phyloP scores from a whole-genome alignment of 2,797 vertebrate genomes.

The Nothura maculosa region DNA sequence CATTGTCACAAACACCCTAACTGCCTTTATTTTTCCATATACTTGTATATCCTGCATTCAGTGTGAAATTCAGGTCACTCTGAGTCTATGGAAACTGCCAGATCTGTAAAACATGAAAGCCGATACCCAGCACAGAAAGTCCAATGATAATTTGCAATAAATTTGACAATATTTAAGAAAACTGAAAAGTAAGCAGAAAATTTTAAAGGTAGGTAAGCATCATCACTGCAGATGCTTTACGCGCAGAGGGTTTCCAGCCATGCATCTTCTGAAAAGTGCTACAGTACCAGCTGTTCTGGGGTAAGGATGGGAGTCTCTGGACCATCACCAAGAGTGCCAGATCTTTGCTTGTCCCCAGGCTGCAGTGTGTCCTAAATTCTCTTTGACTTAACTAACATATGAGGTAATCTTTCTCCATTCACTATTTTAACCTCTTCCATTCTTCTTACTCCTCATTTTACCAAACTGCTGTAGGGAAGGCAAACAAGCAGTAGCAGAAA shows the following conservation, averaged over 20 bases:
- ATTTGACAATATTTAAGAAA: neutral
- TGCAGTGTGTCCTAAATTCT: neutral
- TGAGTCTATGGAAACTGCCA: neutral
- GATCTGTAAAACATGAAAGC: accelerated
- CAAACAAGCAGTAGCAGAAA: accelerated
- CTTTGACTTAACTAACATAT: neutral
- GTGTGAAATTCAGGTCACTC: neutral
- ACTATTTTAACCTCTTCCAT: neutral
- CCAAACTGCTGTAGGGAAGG: neutral
- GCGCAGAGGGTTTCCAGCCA: accelerated
- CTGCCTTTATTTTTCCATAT: neutral
- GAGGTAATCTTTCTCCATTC: neutral
- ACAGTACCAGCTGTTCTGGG: accelerated
- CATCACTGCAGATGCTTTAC: neutral
- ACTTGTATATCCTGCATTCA: neutral
- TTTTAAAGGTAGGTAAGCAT: neutral
- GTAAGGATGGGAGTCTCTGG: accelerated
- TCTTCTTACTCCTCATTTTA: neutral
- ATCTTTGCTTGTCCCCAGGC: neutral
- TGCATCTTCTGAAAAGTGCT: neutral
- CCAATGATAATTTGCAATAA: neutral
- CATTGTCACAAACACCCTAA: neutral
- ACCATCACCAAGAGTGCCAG: neutral
- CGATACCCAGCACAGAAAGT: accelerated
- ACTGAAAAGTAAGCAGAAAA: neutral